phyloP scores from a whole-genome alignment of 2,888 invertebrate genomes.

The Phlogophora meticulosa region DNA sequence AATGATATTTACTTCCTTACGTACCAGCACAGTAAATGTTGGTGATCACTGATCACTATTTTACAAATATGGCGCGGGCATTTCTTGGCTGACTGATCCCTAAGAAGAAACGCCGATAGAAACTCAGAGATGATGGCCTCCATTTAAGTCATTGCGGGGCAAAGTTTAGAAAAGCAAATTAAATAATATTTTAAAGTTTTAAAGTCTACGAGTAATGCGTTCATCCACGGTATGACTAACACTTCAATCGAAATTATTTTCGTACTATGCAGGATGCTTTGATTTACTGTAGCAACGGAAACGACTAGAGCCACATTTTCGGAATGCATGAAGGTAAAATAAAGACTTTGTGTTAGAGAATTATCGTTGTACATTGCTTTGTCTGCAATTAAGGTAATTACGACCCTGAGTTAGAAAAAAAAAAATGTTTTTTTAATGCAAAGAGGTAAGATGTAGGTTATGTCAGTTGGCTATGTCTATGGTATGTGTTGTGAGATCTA shows the following conservation, averaged over 20 bases:
- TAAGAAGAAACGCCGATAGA: too few relatives aligned
- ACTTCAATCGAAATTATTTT: conserved; percentile 56
- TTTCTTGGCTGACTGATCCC: too few relatives aligned
- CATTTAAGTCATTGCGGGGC: too few relatives aligned
- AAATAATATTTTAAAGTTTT: neutral
- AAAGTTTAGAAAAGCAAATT: too few relatives aligned
- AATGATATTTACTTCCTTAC: too few relatives aligned
- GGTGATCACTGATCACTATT: too few relatives aligned
- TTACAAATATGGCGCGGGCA: too few relatives aligned
- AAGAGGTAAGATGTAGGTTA: conserved; percentile 13
- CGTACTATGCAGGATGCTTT: conserved; percentile 62
- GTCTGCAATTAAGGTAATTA: conserved; percentile 53
- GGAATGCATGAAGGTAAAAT: conserved; percentile 57
- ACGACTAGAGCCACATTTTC: conserved; percentile 48
- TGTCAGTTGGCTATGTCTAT: conserved; percentile 21
- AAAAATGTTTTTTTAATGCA: conserved; percentile 8
- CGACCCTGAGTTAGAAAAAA: conserved; percentile 49
- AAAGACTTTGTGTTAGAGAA: conserved; percentile 38
- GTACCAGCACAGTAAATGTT: too few relatives aligned
- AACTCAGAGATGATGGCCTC: too few relatives aligned
- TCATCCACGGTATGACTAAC: conserved; percentile 42
- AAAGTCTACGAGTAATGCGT: conserved; percentile 13
- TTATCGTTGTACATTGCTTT: conserved; percentile 27
- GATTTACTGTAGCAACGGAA: conserved; percentile 58
- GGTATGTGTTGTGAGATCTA: conserved; percentile 14